Percentiles rank a stretch among this genome's conserved stretches.
Conservation (phyloP, 2,113 vertebrate genomes). For the Poeciliopsis prolifica region DNA sequence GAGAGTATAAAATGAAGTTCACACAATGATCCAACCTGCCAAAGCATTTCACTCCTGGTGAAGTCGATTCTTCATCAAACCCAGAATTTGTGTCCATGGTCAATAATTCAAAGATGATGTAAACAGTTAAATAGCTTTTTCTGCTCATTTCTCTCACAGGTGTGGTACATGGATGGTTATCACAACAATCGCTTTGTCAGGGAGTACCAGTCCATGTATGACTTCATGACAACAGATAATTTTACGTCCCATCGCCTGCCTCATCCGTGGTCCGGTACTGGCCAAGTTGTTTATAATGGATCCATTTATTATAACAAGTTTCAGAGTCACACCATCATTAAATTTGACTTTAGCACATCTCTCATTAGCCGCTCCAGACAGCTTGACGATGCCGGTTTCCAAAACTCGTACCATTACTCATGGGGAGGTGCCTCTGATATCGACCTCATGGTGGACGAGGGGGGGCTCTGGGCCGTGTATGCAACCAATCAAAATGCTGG, state of each 20-base stretch:
- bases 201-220: constrained; percentile 63
- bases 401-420: constrained; percentile 73
- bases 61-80: too few relatives aligned
- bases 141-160: constrained; percentile 23
- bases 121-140: not conserved
- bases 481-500: constrained; percentile 72
- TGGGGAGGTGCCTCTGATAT: constrained; percentile 71
- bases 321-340: constrained; percentile 72
- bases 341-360: constrained; percentile 61
- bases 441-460: constrained; percentile 73
- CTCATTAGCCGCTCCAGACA: constrained; percentile 63
- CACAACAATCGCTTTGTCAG: constrained; percentile 71
- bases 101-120: not conserved
- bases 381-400: constrained; percentile 67
- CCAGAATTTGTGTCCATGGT: too few relatives aligned
- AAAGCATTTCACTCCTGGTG: too few relatives aligned
- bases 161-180: constrained; percentile 74
- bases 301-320: constrained; percentile 73
- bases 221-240: constrained; percentile 66
- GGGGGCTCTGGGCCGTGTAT: constrained; percentile 68
- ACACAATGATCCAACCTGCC: too few relatives aligned
- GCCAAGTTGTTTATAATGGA: constrained; percentile 70
- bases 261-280: constrained; percentile 69
- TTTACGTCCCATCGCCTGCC: constrained; percentile 73
- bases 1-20: too few relatives aligned